Conservation (phyloP, 2,888 invertebrate species). For the Hypolimnas misippus region DNA sequence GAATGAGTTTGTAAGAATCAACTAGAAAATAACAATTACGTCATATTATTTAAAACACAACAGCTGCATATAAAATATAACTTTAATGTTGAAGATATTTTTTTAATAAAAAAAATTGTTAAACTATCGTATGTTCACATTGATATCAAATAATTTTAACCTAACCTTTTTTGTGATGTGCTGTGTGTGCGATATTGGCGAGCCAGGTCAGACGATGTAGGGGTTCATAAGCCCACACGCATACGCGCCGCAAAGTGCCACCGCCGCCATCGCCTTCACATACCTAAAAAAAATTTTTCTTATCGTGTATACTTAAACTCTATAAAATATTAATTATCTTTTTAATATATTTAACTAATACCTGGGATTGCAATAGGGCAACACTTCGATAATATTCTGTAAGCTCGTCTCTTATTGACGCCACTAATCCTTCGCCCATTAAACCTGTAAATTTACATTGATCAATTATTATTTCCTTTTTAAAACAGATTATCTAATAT, state of each 20-base stretch:
- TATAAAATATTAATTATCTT: neutral
- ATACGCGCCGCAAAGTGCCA: slow-evolving; percentile 88
- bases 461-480: too few species aligned
- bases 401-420: slow-evolving; percentile 92
- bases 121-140: too few species aligned
- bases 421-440: slow-evolving; percentile 93
- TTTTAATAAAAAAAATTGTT: too few species aligned
- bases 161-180: slow-evolving; percentile 90
- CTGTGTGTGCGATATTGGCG: slow-evolving; percentile 92
- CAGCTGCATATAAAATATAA: too few species aligned
- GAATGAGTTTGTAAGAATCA: too few species aligned
- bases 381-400: slow-evolving; percentile 95
- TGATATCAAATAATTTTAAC: neutral
- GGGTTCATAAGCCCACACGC: slow-evolving; percentile 93
- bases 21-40: too few species aligned
- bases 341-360: slow-evolving; percentile 53
- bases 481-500: too few species aligned
- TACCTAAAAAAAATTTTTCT: slow-evolving; percentile 52
- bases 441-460: slow-evolving; percentile 77
- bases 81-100: too few species aligned
- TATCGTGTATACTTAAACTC: neutral
- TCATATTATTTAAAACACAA: too few species aligned
- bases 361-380: slow-evolving; percentile 94
- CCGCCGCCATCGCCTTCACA: slow-evolving; percentile 72
- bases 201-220: slow-evolving; percentile 91